These are phyloP conservation scores for Siniperca obscura DNA, from an alignment of 2,797 vertebrate species.

Conservation along the genomic window DNA sequence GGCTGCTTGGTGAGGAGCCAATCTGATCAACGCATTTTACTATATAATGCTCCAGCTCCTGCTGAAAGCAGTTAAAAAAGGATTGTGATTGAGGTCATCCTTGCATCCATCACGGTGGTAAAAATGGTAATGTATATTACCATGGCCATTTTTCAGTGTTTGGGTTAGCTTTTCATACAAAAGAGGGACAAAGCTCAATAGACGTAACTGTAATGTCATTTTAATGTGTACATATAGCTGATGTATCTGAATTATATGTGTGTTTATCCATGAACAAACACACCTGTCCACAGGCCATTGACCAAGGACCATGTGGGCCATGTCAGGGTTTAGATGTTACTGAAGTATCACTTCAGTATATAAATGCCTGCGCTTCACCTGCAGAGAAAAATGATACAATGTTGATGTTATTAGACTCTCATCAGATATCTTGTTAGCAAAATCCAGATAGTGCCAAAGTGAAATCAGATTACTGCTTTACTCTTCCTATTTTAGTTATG, in stretches of 20 bases:
- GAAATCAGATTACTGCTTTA: constrained; percentile 19
- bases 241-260: too few relatives aligned
- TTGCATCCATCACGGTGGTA: constrained; percentile 88
- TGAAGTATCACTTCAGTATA: constrained; percentile 20
- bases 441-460: constrained; percentile 4
- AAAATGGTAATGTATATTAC: constrained; percentile 86
- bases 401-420: constrained; percentile 11
- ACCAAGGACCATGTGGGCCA: neutral
- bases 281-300: too few relatives aligned
- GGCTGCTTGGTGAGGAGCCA: constrained; percentile 84
- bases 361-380: neutral
- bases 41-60: constrained; percentile 78
- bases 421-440: neutral
- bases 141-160: constrained; percentile 81
- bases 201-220: too few relatives aligned
- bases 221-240: too few relatives aligned
- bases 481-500: constrained; percentile 7
- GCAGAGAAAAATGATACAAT: constrained; percentile 23
- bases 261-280: too few relatives aligned
- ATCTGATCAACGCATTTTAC: constrained; percentile 89
- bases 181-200: neutral
- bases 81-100: constrained; percentile 92
- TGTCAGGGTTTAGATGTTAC: constrained; percentile 5
- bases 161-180: constrained; percentile 69
- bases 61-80: constrained; percentile 83